A percentile compares a stretch with the other conserved stretches of the same genome.
phyloP scores from a whole-genome alignment of 2,797 vertebrate species.

The Gobio occitaniae region DNA sequence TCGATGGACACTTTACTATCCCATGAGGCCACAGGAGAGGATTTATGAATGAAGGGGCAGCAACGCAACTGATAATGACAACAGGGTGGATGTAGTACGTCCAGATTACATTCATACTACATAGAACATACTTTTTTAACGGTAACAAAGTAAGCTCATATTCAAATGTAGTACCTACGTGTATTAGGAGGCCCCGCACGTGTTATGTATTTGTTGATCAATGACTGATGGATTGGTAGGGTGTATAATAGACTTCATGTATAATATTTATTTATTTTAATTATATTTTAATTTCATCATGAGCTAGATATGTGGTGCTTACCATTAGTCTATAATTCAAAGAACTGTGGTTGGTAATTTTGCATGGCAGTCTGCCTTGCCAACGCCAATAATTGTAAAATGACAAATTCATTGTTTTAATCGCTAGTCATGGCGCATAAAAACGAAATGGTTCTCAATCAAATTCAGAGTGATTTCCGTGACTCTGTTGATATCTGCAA shows the following conservation, averaged over 20 bases:
- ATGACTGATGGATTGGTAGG: neutral
- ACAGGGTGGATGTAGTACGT: no score
- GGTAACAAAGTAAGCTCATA: no score
- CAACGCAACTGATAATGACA: no score
- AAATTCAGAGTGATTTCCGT: neutral
- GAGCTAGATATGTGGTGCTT: neutral
- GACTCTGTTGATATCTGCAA: neutral
- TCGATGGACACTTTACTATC: no score
- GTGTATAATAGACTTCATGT: neutral
- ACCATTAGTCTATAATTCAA: neutral
- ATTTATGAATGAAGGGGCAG: no score
- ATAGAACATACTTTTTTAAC: no score
- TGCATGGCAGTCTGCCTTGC: neutral
- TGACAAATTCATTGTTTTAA: neutral
- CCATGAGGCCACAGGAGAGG: no score
- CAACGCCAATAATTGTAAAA: neutral
- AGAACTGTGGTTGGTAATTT: neutral
- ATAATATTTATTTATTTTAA: no score
- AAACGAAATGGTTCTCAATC: neutral
- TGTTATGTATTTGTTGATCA: neutral
- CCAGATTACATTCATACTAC: no score
- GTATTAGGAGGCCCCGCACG: no score
- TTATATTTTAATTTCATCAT: neutral
- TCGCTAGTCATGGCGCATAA: neutral
- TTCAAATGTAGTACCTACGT: no score